phyloP scores from a whole-genome alignment of 2,888 invertebrate genomes.

The Xestia rhomboidea region DNA sequence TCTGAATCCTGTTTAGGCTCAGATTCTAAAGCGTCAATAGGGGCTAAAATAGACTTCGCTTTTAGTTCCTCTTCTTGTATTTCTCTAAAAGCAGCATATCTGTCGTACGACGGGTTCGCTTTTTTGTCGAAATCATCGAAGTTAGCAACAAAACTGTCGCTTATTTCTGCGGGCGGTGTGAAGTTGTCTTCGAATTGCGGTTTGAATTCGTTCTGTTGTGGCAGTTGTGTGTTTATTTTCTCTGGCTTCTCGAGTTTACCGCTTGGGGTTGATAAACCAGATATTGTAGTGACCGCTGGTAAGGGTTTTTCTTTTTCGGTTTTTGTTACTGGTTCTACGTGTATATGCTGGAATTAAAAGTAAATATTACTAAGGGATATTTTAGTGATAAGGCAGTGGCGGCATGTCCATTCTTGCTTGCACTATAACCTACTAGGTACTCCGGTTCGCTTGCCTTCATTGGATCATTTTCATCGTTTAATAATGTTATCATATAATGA shows the following conservation, averaged over 20 bases:
- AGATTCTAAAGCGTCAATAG: conserved; percentile 73
- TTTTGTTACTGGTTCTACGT: conserved; percentile 78
- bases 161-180: conserved; percentile 81
- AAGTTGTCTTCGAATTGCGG: conserved; percentile 93
- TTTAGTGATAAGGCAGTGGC: not conserved
- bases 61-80: conserved; percentile 94
- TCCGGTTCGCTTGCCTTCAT: not conserved
- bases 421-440: not conserved
- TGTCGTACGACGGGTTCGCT: conserved; percentile 92
- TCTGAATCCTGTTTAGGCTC: conserved; percentile 84
- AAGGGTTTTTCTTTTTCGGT: conserved; percentile 76
- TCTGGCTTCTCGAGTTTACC: conserved; percentile 54
- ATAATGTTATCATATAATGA: not conserved
- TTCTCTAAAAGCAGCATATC: conserved; percentile 97
- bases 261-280: conserved; percentile 55
- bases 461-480: not conserved
- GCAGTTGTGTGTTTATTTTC: conserved; percentile 34
- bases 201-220: conserved; percentile 76
- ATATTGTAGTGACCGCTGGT: conserved; percentile 57
- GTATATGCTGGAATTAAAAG: conserved; percentile 79
- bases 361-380: not conserved
- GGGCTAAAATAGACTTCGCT: conserved; percentile 82
- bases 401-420: not conserved
- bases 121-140: conserved; percentile 92
- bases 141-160: conserved; percentile 92